These are phyloP conservation scores for Lagria hirta DNA, from an alignment of 2,888 invertebrate species.

Conservation along the genomic window DNA sequence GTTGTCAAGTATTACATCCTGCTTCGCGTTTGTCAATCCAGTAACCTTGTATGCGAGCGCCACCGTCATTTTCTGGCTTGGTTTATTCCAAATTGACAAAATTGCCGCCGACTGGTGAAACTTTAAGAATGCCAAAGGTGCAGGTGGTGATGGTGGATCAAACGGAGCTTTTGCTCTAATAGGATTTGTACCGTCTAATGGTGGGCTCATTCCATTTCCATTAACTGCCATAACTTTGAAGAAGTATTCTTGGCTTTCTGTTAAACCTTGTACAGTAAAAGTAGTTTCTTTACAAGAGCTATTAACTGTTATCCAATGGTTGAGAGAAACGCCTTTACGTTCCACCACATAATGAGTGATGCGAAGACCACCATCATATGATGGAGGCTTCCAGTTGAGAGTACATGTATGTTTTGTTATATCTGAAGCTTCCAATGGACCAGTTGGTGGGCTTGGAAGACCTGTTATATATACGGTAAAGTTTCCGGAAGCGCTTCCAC, in stretches of 20 bases:
- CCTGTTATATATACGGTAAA: constrained; percentile 90
- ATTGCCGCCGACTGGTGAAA: constrained; percentile 93
- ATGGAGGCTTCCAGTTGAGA: constrained; percentile 92
- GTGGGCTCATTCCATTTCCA: constrained; percentile 92
- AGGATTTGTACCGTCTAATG: constrained; percentile 84
- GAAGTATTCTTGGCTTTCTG: constrained; percentile 95
- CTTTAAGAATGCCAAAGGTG: constrained; percentile 88
- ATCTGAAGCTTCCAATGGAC: constrained; percentile 86
- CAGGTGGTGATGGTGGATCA: constrained; percentile 89
- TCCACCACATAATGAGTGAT: constrained; percentile 96
- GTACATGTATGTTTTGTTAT: constrained; percentile 90
- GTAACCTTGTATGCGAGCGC: constrained; percentile 95
- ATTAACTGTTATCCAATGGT: constrained; percentile 89
- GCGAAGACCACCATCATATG: constrained; percentile 87
- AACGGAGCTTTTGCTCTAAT: constrained; percentile 86
- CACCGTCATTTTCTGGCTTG: constrained; percentile 92
- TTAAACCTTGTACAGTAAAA: constrained; percentile 90
- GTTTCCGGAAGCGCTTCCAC: constrained; percentile 80
- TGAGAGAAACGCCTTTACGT: constrained; percentile 82
- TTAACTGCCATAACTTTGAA: constrained; percentile 98
- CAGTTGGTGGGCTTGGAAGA: constrained; percentile 92
- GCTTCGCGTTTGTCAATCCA: constrained; percentile 97
- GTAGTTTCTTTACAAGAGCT: constrained; percentile 80
- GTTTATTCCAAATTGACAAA: constrained; percentile 97
- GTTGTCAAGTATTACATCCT: constrained; percentile 85